phyloP scores from a whole-genome alignment of 2,888 invertebrate species.

The Frankliniella intonsa region DNA sequence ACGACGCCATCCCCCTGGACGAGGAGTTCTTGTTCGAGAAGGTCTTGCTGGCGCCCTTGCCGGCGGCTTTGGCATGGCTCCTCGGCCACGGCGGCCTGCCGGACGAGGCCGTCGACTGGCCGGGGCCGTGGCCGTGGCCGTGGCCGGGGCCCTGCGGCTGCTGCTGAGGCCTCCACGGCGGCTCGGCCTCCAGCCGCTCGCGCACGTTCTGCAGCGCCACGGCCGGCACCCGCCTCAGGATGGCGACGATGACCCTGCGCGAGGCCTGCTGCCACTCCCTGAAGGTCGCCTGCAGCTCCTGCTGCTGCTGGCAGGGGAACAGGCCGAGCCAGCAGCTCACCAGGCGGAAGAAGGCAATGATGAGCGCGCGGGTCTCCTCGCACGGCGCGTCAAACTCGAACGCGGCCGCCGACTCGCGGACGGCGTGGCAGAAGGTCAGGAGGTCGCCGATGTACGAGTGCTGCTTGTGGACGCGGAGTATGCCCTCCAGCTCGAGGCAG shows the following conservation, averaged over 20 bases:
- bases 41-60: not conserved
- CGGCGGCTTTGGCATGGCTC: not conserved
- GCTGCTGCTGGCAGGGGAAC: conserved; percentile 15
- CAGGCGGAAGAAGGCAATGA: conserved; percentile 22
- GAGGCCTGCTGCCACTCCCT: conserved; percentile 15
- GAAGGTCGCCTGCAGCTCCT: not conserved
- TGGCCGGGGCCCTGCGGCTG: not conserved
- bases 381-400: not conserved
- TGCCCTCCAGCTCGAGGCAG: conserved; percentile 12
- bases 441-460: conserved; percentile 18
- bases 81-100: not conserved
- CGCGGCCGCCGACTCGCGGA: not conserved
- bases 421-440: conserved; percentile 7
- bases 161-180: not conserved
- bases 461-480: conserved; percentile 15
- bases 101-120: not conserved
- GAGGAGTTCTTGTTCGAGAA: not conserved
- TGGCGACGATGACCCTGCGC: conserved; percentile 8
- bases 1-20: no score
- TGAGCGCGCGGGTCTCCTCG: conserved; percentile 11
- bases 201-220: not conserved
- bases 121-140: not conserved
- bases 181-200: not conserved
- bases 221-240: conserved; percentile 8
- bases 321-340: conserved; percentile 21